Evolutionary conservation across 2,113 vertebrate species (phyloP).

Genomic region (Rhinopomastus cyanomelas): DNA sequence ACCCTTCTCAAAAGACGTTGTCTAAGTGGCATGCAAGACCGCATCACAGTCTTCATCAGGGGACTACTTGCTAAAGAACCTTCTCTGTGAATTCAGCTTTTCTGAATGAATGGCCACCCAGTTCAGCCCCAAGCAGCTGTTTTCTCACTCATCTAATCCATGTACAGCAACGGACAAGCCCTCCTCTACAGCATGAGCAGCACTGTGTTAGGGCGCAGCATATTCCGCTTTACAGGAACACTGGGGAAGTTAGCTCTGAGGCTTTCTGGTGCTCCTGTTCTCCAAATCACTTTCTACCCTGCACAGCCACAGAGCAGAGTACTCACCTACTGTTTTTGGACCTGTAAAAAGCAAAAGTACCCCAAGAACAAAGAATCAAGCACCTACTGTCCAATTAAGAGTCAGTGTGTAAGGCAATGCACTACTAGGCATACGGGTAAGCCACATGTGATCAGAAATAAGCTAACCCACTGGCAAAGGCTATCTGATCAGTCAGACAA

Average conservation of each 20-base stretch:
- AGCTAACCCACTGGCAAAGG: not conserved
- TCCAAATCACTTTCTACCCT: not conserved
- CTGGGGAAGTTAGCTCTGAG: not conserved
- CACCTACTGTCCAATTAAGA: not conserved
- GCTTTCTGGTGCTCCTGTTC: not conserved
- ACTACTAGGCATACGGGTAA: not conserved
- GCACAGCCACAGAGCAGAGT: not conserved
- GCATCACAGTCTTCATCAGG: not conserved
- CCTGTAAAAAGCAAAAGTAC: not conserved
- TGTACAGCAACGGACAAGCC: not conserved
- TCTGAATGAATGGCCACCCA: not conserved
- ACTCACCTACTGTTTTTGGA: not conserved
- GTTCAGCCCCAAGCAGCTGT: not conserved
- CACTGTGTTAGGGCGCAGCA: not conserved
- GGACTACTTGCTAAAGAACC: not conserved
- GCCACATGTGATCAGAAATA: not conserved
- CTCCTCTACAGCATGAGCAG: not conserved
- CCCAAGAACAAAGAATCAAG: not conserved
- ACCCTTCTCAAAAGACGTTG: not conserved
- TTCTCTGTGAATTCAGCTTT: not conserved
- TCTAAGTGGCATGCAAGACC: not conserved
- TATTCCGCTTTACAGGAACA: not conserved
- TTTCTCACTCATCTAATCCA: not conserved
- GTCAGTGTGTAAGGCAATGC: not conserved
- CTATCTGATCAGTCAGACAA: not conserved